A percentile compares a stretch with the other conserved stretches of the same genome.
Conservation (phyloP, 2,113 vertebrate genomes). For the Rutilus rutilus region DNA sequence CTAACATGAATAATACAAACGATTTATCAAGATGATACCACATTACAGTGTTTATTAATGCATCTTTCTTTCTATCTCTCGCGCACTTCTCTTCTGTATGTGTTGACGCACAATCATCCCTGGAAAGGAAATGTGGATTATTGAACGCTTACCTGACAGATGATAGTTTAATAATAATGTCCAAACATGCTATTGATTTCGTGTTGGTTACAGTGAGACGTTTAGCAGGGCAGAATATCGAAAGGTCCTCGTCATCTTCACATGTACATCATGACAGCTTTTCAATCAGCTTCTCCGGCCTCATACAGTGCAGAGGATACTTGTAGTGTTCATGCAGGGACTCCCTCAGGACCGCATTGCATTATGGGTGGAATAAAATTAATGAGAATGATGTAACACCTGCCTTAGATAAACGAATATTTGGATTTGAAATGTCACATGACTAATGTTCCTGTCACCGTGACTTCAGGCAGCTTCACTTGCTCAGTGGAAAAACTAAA, state of each 20-base stretch:
- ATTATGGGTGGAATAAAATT: not conserved
- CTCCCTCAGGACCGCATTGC: not conserved
- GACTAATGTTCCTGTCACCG: not conserved
- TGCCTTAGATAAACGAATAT: not conserved
- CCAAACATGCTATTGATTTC: slow-evolving; percentile 11
- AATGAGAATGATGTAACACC: not conserved
- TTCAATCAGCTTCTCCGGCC: not conserved
- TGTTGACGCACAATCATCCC: not conserved
- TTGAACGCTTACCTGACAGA: not conserved
- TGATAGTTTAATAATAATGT: slow-evolving; percentile 10
- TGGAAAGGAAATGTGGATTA: not conserved
- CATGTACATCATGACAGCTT: not conserved
- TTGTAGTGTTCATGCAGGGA: slow-evolving; percentile 28
- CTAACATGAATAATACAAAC: not conserved
- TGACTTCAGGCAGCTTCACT: not conserved
- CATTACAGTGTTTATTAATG: not conserved
- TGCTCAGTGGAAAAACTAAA: not conserved
- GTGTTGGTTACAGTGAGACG: slow-evolving; percentile 2
- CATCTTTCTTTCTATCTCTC: not conserved
- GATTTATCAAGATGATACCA: not conserved
- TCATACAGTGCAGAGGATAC: not conserved
- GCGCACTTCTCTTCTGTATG: not conserved
- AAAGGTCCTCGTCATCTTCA: not conserved
- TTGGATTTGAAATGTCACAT: not conserved
- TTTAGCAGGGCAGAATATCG: slow-evolving; percentile 13